These are phyloP conservation scores for Phaethornis superciliosus DNA, from an alignment of 2,113 vertebrate genomes.

Conservation along the genomic window DNA sequence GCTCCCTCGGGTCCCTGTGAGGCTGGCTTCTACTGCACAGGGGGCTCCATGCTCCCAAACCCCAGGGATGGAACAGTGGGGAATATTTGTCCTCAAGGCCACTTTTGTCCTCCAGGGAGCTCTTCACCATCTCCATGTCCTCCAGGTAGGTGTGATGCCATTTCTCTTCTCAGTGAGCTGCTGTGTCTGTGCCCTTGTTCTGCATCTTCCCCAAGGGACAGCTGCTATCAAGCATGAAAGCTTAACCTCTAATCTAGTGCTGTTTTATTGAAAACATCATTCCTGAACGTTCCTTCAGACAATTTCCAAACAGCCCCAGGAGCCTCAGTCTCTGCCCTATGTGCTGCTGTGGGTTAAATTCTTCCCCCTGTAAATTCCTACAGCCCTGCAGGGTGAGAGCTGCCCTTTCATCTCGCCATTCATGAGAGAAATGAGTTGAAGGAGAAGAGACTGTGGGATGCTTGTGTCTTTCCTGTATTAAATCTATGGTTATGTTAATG, in stretches of 20 bases:
- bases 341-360: neutral
- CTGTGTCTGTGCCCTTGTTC: neutral
- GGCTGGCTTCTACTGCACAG: conserved; percentile 83
- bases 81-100: conserved; percentile 84
- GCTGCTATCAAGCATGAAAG: neutral
- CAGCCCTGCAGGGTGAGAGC: too few relatives aligned
- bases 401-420: neutral
- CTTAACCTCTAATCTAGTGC: neutral
- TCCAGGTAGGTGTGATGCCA: conserved; percentile 32
- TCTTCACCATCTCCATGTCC: conserved; percentile 60
- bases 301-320: neutral
- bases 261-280: neutral
- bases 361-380: too few relatives aligned
- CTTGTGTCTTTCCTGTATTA: neutral
- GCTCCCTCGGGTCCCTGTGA: conserved; percentile 83
- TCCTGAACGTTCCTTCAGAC: neutral
- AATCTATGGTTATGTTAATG: neutral
- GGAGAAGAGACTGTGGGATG: too few relatives aligned
- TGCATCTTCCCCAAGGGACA: neutral
- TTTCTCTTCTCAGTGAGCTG: neutral
- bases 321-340: neutral
- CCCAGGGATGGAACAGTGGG: conserved; percentile 80
- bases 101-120: conserved; percentile 80
- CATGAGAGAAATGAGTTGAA: neutral
- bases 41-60: conserved; percentile 72